Evolutionary conservation across 2,113 vertebrate genomes (phyloP).

Genomic region (Hemichromis elongatus): DNA sequence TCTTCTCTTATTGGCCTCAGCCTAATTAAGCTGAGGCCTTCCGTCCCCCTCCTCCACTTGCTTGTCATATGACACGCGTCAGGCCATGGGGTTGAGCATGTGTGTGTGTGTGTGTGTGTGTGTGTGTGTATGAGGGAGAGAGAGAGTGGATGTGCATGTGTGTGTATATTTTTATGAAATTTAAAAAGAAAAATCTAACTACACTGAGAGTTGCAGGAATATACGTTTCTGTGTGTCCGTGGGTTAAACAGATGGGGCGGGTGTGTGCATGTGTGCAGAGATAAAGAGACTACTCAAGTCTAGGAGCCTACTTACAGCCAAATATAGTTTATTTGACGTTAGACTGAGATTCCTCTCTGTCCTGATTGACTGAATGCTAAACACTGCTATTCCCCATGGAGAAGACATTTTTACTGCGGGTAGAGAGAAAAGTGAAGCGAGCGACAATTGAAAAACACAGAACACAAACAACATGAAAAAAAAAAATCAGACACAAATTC

Average conservation of each 20-base stretch:
- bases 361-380: constrained; percentile 22
- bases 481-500: not conserved
- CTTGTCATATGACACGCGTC: constrained; percentile 16
- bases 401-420: not conserved
- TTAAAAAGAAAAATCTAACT: not conserved
- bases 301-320: constrained; percentile 7
- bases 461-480: not conserved
- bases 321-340: constrained; percentile 35
- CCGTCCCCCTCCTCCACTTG: constrained; percentile 7
- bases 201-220: not conserved
- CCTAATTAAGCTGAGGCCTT: constrained; percentile 44
- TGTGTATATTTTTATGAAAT: not conserved
- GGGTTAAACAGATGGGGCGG: not conserved
- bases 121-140: accelerated
- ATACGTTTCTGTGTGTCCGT: not conserved
- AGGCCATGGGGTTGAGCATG: not conserved
- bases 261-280: not conserved
- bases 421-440: not conserved
- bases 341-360: not conserved
- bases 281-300: not conserved
- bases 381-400: not conserved
- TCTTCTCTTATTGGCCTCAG: constrained; percentile 52
- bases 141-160: not conserved
- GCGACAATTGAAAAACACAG: not conserved
- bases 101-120: not conserved